A percentile compares a stretch with the other conserved stretches of the same genome.
phyloP scores from a whole-genome alignment of 2,113 vertebrate genomes.

The Sula dactylatra region DNA sequence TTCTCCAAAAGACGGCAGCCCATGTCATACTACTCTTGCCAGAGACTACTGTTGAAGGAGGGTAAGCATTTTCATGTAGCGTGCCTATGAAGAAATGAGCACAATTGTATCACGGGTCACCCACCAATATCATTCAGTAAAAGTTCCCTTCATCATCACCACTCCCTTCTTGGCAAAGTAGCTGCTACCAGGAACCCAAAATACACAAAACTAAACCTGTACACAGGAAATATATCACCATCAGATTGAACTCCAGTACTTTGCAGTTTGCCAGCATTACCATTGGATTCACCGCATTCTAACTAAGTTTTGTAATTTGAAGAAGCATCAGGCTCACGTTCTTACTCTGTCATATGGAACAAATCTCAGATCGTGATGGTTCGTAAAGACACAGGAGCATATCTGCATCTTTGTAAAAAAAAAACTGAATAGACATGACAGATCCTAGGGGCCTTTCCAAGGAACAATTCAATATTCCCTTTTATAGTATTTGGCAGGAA shows the following conservation, averaged over 20 bases:
- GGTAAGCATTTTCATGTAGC: background rate
- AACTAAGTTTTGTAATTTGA: background rate
- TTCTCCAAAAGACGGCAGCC: background rate
- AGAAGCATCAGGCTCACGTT: background rate
- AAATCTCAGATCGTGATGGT: background rate
- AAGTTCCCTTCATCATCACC: background rate
- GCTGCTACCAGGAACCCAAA: background rate
- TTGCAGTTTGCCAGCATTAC: background rate
- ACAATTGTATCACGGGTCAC: background rate
- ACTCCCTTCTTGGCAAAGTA: background rate
- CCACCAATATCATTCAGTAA: background rate
- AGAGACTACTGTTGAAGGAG: background rate
- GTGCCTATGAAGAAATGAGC: background rate
- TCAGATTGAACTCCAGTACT: background rate
- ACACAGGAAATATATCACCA: background rate
- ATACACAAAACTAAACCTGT: background rate
- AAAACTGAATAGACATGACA: slow-evolving; percentile 6
- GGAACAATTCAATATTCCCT: slow-evolving; percentile 57
- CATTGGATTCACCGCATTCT: background rate
- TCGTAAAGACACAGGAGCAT: background rate
- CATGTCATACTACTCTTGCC: background rate
- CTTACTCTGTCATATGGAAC: background rate
- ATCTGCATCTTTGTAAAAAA: background rate
- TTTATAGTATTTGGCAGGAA: slow-evolving; percentile 57
- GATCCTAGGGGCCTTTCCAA: slow-evolving; percentile 47